Conservation (phyloP, 2,113 vertebrate species). For the Mola mola region DNA sequence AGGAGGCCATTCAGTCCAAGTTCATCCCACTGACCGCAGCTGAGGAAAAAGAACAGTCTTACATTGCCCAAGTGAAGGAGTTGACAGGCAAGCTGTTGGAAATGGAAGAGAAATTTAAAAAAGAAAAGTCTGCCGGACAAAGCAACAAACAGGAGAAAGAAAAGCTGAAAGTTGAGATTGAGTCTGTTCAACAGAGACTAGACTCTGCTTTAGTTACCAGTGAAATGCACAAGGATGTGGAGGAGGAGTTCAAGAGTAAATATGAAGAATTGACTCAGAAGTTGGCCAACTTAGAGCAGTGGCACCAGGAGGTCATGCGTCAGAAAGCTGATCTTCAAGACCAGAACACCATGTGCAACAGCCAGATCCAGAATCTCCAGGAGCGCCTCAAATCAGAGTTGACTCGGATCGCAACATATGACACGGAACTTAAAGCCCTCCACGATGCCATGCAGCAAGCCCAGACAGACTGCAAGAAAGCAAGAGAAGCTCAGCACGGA, state of each 20-base stretch:
- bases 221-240: conserved; percentile 77
- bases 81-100: conserved; percentile 79
- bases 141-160: conserved; percentile 78
- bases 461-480: conserved; percentile 77
- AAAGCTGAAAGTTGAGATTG: conserved; percentile 75
- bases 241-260: conserved; percentile 70
- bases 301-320: conserved; percentile 54
- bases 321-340: conserved; percentile 76
- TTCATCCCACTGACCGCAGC: conserved; percentile 84
- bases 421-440: conserved; percentile 81
- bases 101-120: conserved; percentile 69
- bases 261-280: conserved; percentile 77
- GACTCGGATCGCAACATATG: conserved; percentile 77
- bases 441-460: conserved; percentile 74
- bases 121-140: conserved; percentile 71
- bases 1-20: conserved; percentile 89
- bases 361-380: conserved; percentile 76
- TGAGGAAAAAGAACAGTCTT: conserved; percentile 84
- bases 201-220: conserved; percentile 73
- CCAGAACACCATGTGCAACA: conserved; percentile 65
- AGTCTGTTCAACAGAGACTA: conserved; percentile 80
- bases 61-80: conserved; percentile 77
- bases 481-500: conserved; percentile 60
- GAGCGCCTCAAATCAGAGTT: conserved; percentile 76
- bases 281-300: conserved; percentile 77